Base-by-base conservation (phyloP, 2,113 vertebrate species). In the Nymphicus hollandicus region DNA sequence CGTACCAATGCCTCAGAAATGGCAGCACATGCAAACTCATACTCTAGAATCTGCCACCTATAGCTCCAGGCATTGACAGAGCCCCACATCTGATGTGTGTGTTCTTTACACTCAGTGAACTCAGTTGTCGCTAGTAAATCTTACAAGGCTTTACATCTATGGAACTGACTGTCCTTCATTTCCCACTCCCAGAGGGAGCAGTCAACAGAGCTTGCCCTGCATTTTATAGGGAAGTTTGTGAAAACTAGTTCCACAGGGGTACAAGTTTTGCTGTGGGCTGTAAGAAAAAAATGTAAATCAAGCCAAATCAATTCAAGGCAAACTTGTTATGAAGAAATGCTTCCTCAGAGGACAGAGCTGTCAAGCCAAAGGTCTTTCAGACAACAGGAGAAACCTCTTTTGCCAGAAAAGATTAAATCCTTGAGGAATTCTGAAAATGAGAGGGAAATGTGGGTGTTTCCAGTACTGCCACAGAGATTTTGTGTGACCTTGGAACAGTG, bases 381-480 rank as follows among this genome's bases (percentile, higher is more conserved):
- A 70, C 10, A 88, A 71, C 33, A 77, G 33, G 24, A 83, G 37
- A 90, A 93, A 50, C 7, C 13, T 71, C 82, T 47, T 86, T 64
- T 81, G 39, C 29, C 81, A 89, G 35, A 72, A 86, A 82, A 43
- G 56, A 91, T 46, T 13, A 92, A 82, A 73, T 89, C 47, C n/a
- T 91, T 37, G 46, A 92, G 91, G 44, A 15, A 65, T 49, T 88
- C 53, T 93, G 76, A 69, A 92, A 93, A 96, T 46, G 25, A 86
- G 25, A 47, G 56, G 41, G 50, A 86, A 81, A 91, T 41, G 15
- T 53, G 19, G 37, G 3, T 81, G 89, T 70, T 87, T 81, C 61
- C 81, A 91, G 69, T 24, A 44, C 35, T 79, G 56, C 31, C 69
- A 46, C 16, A 47, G 66, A 89, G 27, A 61, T 63, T 84, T 81